Conservation (phyloP, 30 jellyfish, hydroid and myxozoan genomes). For the Chrysaora quinquecirrha region DNA sequence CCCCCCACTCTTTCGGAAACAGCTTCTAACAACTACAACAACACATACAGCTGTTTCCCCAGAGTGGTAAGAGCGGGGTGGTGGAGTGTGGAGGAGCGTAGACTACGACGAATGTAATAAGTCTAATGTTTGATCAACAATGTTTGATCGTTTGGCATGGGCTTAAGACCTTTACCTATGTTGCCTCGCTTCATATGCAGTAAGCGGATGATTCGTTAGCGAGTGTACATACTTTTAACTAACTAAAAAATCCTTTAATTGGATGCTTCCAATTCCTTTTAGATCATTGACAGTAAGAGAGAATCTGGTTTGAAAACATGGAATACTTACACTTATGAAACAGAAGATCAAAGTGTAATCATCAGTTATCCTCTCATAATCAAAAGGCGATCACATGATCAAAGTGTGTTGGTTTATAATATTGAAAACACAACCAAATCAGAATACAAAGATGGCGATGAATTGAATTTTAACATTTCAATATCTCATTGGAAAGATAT, state of each 20-base stretch:
- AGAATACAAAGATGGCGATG: not conserved
- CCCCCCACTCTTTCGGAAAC: too few species aligned
- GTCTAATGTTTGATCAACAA: too few species aligned
- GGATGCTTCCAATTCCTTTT: not conserved
- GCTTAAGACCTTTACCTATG: too few species aligned
- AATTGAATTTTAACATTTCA: conserved; percentile 2
- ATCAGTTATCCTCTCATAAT: not conserved
- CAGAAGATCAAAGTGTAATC: conserved; percentile 8
- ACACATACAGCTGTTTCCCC: too few species aligned
- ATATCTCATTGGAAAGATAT: not conserved
- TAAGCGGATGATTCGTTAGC: too few species aligned
- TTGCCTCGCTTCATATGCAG: too few species aligned
- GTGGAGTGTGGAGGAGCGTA: too few species aligned
- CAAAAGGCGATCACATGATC: not conserved
- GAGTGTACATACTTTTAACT: not conserved
- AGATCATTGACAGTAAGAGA: conserved; percentile 4
- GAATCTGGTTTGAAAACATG: not conserved
- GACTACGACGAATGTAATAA: too few species aligned
- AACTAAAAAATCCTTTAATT: not conserved
- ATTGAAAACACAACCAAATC: not conserved
- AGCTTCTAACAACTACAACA: too few species aligned
- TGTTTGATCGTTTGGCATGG: too few species aligned
- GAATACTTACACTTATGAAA: not conserved
- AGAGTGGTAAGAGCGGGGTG: too few species aligned
- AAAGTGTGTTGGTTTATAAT: not conserved